Percentiles rank a stretch among this genome's conserved stretches.
phyloP scores from a whole-genome alignment of 2,888 invertebrate species.

The Caenorhabditis sinica region DNA sequence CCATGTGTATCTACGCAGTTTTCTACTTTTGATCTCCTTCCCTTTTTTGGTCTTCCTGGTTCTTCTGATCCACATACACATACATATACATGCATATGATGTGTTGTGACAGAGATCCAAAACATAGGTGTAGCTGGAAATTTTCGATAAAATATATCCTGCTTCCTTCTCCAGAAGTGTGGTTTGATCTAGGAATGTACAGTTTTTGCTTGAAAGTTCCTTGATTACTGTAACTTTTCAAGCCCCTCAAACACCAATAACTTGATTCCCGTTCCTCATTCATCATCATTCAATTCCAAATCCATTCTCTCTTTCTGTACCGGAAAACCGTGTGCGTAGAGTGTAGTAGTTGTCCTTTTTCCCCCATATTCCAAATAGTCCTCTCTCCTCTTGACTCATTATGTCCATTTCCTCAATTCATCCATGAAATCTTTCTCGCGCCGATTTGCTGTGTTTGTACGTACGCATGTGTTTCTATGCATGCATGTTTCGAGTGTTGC shows the following conservation, averaged over 20 bases:
- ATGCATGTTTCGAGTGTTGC: slow-evolving; percentile 33
- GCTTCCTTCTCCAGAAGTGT: too few species aligned
- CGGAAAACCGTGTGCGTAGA: neutral
- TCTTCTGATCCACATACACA: neutral
- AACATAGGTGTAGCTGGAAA: too few species aligned
- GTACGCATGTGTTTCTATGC: neutral
- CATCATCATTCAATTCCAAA: neutral
- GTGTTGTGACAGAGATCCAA: slow-evolving; percentile 3
- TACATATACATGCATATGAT: too few species aligned
- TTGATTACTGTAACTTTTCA: neutral
- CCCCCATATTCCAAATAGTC: neutral
- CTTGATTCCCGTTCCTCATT: neutral
- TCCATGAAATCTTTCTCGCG: slow-evolving; percentile 38
- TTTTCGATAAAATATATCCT: too few species aligned
- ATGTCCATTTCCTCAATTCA: slow-evolving; percentile 44
- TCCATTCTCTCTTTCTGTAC: slow-evolving; percentile 15
- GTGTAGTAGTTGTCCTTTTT: slow-evolving; percentile 11
- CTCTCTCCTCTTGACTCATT: slow-evolving; percentile 10
- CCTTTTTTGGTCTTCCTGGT: neutral
- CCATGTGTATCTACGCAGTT: neutral
- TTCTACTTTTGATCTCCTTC: neutral
- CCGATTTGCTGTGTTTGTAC: neutral
- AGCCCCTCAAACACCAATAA: neutral
- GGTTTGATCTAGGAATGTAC: too few species aligned
- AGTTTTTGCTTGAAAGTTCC: neutral